Percentiles rank a stretch among this genome's conserved stretches.
These are phyloP conservation scores for Limonius californicus DNA, from an alignment of 1,140 invertebrate genomes.

Conservation along the genomic window DNA sequence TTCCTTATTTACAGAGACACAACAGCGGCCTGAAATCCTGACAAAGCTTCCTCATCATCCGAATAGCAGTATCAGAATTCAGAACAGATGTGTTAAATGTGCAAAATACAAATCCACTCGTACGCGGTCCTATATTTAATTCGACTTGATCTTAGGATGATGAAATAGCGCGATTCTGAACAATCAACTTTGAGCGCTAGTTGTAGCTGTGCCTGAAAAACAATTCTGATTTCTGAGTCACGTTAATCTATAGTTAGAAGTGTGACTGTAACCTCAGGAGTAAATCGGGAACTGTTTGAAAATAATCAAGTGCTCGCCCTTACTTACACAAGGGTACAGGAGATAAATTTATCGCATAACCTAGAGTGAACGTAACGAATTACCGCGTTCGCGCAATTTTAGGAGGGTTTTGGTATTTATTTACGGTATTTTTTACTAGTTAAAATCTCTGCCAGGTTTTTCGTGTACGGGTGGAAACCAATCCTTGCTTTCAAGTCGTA, in stretches of 20 bases:
- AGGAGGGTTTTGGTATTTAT: too few species aligned
- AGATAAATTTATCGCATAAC: conserved; percentile 5
- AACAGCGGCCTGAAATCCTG: background rate
- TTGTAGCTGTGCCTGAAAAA: background rate
- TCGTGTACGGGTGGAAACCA: too few species aligned
- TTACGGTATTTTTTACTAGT: too few species aligned
- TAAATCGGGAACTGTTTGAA: conserved; percentile 17
- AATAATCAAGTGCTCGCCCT: conserved; percentile 10
- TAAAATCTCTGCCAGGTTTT: too few species aligned
- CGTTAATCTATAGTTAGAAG: conserved; percentile 21
- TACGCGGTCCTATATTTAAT: background rate
- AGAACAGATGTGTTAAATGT: background rate
- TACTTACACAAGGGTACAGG: background rate
- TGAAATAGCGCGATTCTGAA: background rate
- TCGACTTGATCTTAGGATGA: background rate
- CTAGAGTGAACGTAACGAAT: background rate
- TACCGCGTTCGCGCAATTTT: too few species aligned
- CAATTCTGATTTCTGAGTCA: conserved; percentile 23
- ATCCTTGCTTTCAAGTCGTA: too few species aligned
- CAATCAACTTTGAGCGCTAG: background rate
- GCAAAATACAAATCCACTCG: background rate
- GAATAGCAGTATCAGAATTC: background rate
- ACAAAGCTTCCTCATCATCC: background rate
- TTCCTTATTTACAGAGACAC: background rate
- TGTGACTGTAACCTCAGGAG: conserved; percentile 12